phyloP scores from a whole-genome alignment of 2,888 invertebrate species.

The Drosophila paranaensis region DNA sequence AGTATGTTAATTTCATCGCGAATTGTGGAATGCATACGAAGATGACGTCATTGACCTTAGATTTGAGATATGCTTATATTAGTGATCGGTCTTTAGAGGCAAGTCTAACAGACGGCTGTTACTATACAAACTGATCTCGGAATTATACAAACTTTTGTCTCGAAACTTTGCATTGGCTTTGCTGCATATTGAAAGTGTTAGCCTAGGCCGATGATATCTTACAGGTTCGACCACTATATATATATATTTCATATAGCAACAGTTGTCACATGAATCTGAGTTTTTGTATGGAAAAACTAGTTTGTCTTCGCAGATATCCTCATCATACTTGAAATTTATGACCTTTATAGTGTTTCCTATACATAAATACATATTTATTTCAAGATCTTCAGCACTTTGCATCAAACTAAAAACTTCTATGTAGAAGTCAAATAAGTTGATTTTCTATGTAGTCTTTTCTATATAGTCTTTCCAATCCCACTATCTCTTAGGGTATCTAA shows the following conservation, averaged over 20 bases:
- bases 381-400: background rate
- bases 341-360: background rate
- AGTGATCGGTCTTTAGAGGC: background rate
- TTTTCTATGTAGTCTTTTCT: background rate
- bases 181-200: background rate
- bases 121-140: background rate
- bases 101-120: background rate
- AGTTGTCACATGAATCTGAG: background rate
- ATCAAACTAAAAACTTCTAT: no score
- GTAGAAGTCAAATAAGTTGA: background rate
- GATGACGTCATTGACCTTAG: conserved; percentile 16
- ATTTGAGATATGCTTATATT: background rate
- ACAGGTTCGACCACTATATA: background rate
- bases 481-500: conserved; percentile 6
- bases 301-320: background rate
- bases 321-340: background rate
- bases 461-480: background rate
- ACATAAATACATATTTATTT: no score
- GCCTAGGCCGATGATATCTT: background rate
- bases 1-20: conserved; percentile 9
- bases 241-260: background rate
- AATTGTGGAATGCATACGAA: conserved; percentile 6
- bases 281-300: background rate
- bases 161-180: background rate
- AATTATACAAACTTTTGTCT: background rate